These are phyloP conservation scores for Melieria crassipennis DNA, from an alignment of 2,888 invertebrate genomes.

Conservation along the genomic window DNA sequence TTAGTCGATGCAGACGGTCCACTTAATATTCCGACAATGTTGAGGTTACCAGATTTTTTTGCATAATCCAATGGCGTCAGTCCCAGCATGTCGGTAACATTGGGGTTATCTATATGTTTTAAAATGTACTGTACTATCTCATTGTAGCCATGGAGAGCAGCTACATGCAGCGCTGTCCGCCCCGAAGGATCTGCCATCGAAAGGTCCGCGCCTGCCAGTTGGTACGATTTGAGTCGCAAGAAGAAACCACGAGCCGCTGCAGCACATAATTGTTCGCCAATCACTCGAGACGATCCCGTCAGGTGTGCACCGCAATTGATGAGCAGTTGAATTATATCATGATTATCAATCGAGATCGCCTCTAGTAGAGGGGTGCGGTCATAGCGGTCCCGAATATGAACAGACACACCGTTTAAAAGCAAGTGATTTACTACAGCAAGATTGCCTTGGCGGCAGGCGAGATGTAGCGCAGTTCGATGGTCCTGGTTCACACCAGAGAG, in stretches of 20 bases:
- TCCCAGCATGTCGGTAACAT: constrained; percentile 68
- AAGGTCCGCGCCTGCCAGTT: constrained; percentile 76
- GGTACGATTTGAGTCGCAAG: constrained; percentile 70
- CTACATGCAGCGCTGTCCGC: constrained; percentile 77
- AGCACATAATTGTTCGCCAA: constrained; percentile 75
- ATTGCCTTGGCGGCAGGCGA: constrained; percentile 80
- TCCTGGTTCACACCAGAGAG: constrained; percentile 79
- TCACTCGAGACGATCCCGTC: constrained; percentile 68
- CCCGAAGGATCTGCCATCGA: constrained; percentile 71
- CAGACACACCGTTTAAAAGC: constrained; percentile 81
- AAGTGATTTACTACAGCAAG: constrained; percentile 76
- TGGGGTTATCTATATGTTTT: constrained; percentile 64
- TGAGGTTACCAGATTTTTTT: constrained; percentile 45
- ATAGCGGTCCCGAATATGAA: constrained; percentile 78
- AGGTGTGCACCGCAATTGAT: constrained; percentile 81
- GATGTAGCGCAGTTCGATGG: constrained; percentile 81
- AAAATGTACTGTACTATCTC: constrained; percentile 69
- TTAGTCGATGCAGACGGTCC: neutral
- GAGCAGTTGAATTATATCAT: constrained; percentile 73
- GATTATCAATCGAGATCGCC: constrained; percentile 74
- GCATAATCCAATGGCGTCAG: constrained; percentile 71
- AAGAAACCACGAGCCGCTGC: constrained; percentile 73
- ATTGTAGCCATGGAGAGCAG: constrained; percentile 70
- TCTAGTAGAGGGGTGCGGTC: constrained; percentile 78
- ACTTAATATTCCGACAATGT: constrained; percentile 45